Evolutionary conservation across 1,140 invertebrate species (phyloP), one percentile per base, ranked within the genome.

Genomic region (Drosophila cardini): DNA sequence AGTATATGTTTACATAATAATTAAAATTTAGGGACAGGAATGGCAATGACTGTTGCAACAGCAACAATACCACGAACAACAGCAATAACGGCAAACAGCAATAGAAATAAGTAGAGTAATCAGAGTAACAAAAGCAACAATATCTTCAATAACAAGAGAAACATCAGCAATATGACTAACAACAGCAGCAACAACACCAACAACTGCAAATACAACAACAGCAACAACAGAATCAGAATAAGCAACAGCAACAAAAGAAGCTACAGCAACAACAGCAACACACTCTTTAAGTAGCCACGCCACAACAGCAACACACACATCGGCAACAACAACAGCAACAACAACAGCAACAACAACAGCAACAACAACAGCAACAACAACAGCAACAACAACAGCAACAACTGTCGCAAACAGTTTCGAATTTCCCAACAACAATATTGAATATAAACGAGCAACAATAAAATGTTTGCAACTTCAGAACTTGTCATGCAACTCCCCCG

Each of bases 1-100:
- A 43, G 62, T 26, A 43, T 57, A 43, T 46, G 58, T 63, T 78
- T 81, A 65, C 72, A 86, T 83, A 87, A 86, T 86, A 69, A 86
- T 82, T 82, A 75, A 82, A 83, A 62, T 72, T 76, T 76, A 58
- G 68, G 53, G 46, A 48, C 57, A n/a, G n/a, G n/a, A n/a, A n/a
- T n/a, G n/a, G n/a, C n/a, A n/a, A n/a, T n/a, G n/a, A n/a, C n/a
- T n/a, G n/a, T n/a, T n/a, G n/a, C n/a, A 26, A 26, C 2, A 26
- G 21, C 21, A 26, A 26, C 21, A 26, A 26, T 4, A 26, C 2
- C 74, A 81, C 86, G 78, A 72, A 43, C 38, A 42, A 18, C 30
- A 50, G 10, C 36, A 21, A 3, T 21, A 36, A 9, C 34, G 32
- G 40, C 76, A 63, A 56, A 26, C 21, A 26, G 21, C 2, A 4